Evolutionary conservation across 2,888 invertebrate species (phyloP), one percentile per base, ranked within the genome.

Genomic region (Seira musarum): DNA sequence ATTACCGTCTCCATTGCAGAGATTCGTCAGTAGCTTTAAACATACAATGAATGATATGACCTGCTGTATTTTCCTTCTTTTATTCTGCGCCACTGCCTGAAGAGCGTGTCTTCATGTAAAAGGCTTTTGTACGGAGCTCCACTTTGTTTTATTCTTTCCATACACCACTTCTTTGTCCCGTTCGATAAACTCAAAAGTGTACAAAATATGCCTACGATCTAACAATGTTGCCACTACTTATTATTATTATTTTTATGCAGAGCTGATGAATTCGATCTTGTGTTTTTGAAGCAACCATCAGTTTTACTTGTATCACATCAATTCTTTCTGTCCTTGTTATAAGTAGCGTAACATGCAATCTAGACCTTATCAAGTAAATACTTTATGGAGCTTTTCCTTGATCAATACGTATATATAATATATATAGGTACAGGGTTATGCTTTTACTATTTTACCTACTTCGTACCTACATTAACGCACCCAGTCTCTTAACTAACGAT

Each of bases 301-400:
- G 53, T 53, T 53, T 53, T 15, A 53, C 17, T 53, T 53, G 53
- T 53, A 53, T 53, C 53, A 53, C 53, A 53, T 53, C 53, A 53
- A 53, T 53, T 53, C 13, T 53, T 17, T 5, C 30, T 30, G 30
- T 30, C 30, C 30, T 30, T 30, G 8, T 2, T 5, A 8, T 30
- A 30, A 30, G 30, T 30, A 30, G 30, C 30, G 3, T 30, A 30
- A 30, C 30, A 30, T 30, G 30, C 30, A 30, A 30, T 30, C n/a
- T n/a, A n/a, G n/a, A n/a, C n/a, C n/a, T n/a, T n/a, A n/a, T n/a
- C n/a, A n/a, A n/a, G n/a, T 5, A 30, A 30, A 5, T 30, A 5
- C 30, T 30, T 30, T 30, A 30, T 8, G 8, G 8, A 30, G 30
- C 30, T 30, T n/a, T n/a, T n/a, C n/a, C n/a, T n/a, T n/a, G n/a